Conservation (phyloP, 2,113 vertebrate species). For the Gopherus evgoodei region DNA sequence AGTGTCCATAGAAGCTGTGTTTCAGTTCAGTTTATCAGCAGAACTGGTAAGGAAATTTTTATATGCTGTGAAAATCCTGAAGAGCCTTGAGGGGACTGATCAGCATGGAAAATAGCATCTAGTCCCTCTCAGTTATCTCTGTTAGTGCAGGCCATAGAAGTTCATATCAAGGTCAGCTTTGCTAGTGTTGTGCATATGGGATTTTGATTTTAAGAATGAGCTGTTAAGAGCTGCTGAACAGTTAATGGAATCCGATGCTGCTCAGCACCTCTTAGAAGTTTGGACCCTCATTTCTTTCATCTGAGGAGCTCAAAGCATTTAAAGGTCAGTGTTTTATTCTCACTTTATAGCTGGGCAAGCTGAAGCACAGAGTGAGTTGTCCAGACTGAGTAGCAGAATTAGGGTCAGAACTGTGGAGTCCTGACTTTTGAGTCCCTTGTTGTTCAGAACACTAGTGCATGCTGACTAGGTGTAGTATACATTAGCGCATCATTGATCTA, state of each 20-base stretch:
- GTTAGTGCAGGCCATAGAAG: background rate
- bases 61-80: background rate
- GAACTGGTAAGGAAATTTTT: background rate
- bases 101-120: background rate
- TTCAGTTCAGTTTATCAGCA: background rate
- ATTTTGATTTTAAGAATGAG: background rate
- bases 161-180: background rate
- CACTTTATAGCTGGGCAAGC: background rate
- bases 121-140: background rate
- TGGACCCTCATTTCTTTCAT: background rate
- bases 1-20: accelerated
- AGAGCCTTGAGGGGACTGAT: background rate
- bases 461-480: background rate
- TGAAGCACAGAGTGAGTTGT: accelerated
- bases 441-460: background rate
- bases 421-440: accelerated
- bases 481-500: accelerated
- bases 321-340: background rate
- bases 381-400: background rate
- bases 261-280: background rate
- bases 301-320: background rate
- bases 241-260: background rate
- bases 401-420: background rate
- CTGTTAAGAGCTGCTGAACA: background rate
- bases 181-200: background rate